Evolutionary conservation across 2,113 vertebrate genomes (phyloP).

Genomic region (Psophia crepitans): DNA sequence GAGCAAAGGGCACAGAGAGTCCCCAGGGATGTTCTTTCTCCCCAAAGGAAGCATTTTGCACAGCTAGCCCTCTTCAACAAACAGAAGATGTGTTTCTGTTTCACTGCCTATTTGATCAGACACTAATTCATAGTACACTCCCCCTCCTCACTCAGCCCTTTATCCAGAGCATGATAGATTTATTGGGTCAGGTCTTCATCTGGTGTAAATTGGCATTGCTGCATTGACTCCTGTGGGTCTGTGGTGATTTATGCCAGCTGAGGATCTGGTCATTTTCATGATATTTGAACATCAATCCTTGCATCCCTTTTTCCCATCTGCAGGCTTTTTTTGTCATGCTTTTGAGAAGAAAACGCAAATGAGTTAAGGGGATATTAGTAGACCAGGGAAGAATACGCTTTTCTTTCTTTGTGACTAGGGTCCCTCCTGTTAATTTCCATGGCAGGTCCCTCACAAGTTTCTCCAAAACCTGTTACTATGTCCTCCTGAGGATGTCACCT

Average conservation of each 20-base stretch:
- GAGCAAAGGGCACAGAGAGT: background rate
- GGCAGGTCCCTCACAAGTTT: slow-evolving; percentile 10
- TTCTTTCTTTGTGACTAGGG: background rate
- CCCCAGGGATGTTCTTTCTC: background rate
- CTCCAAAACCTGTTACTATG: slow-evolving; percentile 23
- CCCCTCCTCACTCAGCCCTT: background rate
- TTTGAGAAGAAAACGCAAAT: slow-evolving; percentile 33
- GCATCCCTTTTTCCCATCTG: background rate
- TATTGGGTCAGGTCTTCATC: background rate
- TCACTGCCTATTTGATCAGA: background rate
- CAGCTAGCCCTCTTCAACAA: background rate
- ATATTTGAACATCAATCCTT: slow-evolving; percentile 5
- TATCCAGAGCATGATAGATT: background rate
- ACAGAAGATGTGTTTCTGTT: background rate
- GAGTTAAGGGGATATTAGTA: slow-evolving; percentile 19
- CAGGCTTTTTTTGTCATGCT: background rate
- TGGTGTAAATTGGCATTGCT: slow-evolving; percentile 1
- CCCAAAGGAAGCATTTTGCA: background rate
- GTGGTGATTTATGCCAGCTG: background rate
- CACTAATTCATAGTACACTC: background rate
- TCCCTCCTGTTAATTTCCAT: slow-evolving; percentile 14
- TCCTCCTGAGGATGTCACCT: slow-evolving; percentile 17
- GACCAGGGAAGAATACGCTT: background rate
- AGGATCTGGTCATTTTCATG: slow-evolving; percentile 14
- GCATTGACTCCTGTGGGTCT: background rate